Percentiles rank a stretch among this genome's conserved stretches.
These are phyloP conservation scores for Disparrhopalites patrizii DNA, from an alignment of 2,888 invertebrate species.

Conservation along the genomic window DNA sequence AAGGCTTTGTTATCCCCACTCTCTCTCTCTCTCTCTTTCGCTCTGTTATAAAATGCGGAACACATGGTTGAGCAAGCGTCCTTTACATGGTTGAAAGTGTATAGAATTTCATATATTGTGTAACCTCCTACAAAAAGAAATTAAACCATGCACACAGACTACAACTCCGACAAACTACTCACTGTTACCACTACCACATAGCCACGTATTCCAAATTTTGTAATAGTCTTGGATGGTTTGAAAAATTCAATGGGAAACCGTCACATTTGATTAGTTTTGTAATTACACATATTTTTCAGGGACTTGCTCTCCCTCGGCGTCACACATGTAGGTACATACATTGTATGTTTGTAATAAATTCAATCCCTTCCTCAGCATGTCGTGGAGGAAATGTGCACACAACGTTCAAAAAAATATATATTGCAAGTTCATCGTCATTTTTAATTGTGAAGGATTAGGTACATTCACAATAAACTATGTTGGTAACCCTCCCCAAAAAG, in stretches of 20 bases:
- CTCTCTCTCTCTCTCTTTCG: too few relatives aligned
- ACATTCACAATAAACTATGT: too few relatives aligned
- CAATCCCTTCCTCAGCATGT: too few relatives aligned
- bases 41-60: too few relatives aligned
- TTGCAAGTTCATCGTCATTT: conserved; percentile 12
- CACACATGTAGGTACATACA: not conserved
- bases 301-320: not conserved
- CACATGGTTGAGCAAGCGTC: too few relatives aligned
- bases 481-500: too few relatives aligned
- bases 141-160: not conserved
- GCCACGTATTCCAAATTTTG: too few relatives aligned
- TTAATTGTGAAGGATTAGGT: too few relatives aligned
- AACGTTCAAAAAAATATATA: conserved; percentile 14
- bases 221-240: not conserved
- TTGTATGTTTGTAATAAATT: not conserved
- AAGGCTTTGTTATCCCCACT: too few relatives aligned
- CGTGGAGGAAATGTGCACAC: conserved; percentile 13
- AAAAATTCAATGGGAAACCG: not conserved
- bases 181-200: not conserved
- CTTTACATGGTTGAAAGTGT: too few relatives aligned
- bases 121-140: not conserved
- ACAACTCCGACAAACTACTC: not conserved
- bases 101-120: too few relatives aligned
- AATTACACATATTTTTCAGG: not conserved
- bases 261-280: not conserved